Conservation (phyloP, 2,113 vertebrate genomes). For the Hippopotamus amphibius region DNA sequence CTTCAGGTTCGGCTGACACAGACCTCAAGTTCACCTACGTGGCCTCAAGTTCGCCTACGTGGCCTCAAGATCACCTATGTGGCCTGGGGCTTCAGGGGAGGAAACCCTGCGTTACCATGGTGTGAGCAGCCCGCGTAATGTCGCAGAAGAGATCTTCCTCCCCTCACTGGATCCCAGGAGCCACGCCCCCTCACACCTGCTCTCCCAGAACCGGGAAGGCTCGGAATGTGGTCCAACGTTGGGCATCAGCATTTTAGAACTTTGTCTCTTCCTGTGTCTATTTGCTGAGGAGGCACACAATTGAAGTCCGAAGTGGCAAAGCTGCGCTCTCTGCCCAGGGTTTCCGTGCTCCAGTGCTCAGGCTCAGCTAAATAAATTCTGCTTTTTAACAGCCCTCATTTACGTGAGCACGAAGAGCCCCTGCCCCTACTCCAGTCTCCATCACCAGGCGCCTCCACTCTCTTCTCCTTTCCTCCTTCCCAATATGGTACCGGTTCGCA, state of each 20-base stretch:
- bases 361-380: background rate
- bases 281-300: background rate
- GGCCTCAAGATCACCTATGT: background rate
- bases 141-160: background rate
- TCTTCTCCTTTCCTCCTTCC: rapidly evolving
- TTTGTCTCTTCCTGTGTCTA: background rate
- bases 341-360: rapidly evolving
- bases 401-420: rapidly evolving
- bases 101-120: rapidly evolving
- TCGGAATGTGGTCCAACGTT: rapidly evolving
- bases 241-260: background rate
- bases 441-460: rapidly evolving
- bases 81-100: rapidly evolving
- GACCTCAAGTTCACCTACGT: background rate
- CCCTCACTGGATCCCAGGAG: background rate
- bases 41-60: background rate
- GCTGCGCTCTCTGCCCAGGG: background rate
- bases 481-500: rapidly evolving
- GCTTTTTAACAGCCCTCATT: background rate
- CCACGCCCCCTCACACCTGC: rapidly evolving
- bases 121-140: rapidly evolving
- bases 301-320: background rate
- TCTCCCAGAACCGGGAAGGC: background rate
- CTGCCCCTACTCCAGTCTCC: rapidly evolving
- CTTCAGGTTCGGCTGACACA: background rate